Evolutionary conservation across 2,797 vertebrate genomes (phyloP).

Genomic region (Argentina silus): DNA sequence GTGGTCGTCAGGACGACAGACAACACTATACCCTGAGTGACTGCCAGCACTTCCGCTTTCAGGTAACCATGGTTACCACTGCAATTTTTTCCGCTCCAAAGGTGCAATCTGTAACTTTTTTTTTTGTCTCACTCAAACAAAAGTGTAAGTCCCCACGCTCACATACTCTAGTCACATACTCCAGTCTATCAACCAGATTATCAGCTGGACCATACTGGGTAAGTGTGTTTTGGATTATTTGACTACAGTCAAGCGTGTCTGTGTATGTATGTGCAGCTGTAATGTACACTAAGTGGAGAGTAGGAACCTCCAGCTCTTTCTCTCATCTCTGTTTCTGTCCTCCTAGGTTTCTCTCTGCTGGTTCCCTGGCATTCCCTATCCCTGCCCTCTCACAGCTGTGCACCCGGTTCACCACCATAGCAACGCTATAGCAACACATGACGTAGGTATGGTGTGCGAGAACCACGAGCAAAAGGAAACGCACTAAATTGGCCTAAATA

Average conservation of each 20-base stretch:
- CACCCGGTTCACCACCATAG: too few relatives aligned
- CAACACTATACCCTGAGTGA: slow-evolving; percentile 64
- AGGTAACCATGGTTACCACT: slow-evolving; percentile 75
- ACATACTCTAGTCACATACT: too few relatives aligned
- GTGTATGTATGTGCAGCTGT: too few relatives aligned
- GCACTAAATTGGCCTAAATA: too few relatives aligned
- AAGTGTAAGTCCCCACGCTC: slow-evolving; percentile 76
- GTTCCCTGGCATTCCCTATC: too few relatives aligned
- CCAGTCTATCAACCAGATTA: slow-evolving; percentile 88
- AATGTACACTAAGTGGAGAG: too few relatives aligned
- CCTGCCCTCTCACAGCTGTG: slow-evolving; percentile 82
- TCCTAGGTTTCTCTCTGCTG: slow-evolving; percentile 57
- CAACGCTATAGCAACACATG: too few relatives aligned
- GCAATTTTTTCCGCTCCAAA: too few relatives aligned
- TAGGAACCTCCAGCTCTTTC: not conserved
- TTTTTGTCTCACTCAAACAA: too few relatives aligned
- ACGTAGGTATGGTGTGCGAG: too few relatives aligned
- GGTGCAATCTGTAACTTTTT: not conserved
- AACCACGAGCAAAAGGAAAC: too few relatives aligned
- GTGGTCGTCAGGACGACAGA: slow-evolving; percentile 70
- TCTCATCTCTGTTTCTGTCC: not conserved
- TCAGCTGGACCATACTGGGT: slow-evolving; percentile 94
- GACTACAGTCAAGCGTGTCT: too few relatives aligned
- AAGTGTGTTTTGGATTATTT: slow-evolving; percentile 41
- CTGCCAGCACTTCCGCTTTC: slow-evolving; percentile 75